Evolutionary conservation across 1,140 invertebrate genomes (phyloP).

Genomic region (Neodiprion virginianus): DNA sequence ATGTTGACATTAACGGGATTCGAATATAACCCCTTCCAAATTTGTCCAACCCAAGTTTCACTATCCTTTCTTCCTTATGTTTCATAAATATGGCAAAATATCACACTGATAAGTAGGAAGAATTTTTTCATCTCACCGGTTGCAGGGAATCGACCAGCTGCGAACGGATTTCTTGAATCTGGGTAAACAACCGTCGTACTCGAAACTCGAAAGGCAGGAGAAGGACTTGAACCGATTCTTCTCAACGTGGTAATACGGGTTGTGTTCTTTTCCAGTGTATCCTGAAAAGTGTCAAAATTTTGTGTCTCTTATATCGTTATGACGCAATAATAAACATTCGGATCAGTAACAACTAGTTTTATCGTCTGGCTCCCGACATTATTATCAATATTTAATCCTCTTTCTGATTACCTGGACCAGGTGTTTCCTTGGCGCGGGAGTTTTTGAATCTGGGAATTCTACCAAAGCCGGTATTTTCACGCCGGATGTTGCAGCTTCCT

Average conservation of each 20-base stretch:
- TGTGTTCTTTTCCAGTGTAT: conserved; percentile 28
- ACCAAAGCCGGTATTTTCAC: conserved; percentile 27
- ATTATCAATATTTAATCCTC: neutral
- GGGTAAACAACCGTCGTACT: conserved; percentile 31
- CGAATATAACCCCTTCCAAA: too few species aligned
- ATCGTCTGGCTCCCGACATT: neutral
- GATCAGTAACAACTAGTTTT: neutral
- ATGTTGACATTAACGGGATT: too few species aligned
- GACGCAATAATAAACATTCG: neutral
- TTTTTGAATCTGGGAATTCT: conserved; percentile 21
- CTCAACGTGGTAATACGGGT: conserved; percentile 34
- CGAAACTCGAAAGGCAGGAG: conserved; percentile 28
- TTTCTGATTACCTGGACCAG: conserved; percentile 32
- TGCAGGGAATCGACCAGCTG: conserved; percentile 26
- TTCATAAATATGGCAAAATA: too few species aligned
- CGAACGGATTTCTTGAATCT: conserved; percentile 25
- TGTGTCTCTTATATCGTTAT: neutral
- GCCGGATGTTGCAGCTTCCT: conserved; percentile 13
- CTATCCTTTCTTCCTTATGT: too few species aligned
- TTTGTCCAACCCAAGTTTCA: too few species aligned
- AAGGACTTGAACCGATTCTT: conserved; percentile 21
- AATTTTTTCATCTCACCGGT: conserved; percentile 16
- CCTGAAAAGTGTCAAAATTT: conserved; percentile 21
- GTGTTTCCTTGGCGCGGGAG: conserved; percentile 20
- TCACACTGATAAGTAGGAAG: too few species aligned